Evolutionary conservation across 2,888 invertebrate genomes (phyloP).

Genomic region (Drosophila tanythrix): DNA sequence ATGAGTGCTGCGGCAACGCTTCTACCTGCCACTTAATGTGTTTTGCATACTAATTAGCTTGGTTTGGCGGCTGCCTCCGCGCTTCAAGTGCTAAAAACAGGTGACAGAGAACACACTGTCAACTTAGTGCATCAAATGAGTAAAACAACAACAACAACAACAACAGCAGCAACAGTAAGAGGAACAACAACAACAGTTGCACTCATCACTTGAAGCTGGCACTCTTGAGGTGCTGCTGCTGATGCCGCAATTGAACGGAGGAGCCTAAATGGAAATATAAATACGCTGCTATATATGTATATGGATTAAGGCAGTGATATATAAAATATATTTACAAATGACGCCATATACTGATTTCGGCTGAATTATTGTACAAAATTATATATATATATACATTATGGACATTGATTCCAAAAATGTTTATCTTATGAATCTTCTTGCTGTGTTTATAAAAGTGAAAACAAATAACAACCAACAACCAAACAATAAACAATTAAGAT

Average conservation of each 20-base stretch:
- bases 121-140: slow-evolving; percentile 58
- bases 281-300: slow-evolving; percentile 35
- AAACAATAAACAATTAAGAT: background rate
- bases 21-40: slow-evolving; percentile 73
- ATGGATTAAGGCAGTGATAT: background rate
- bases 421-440: background rate
- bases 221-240: slow-evolving; percentile 53
- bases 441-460: background rate
- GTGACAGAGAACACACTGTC: slow-evolving; percentile 63
- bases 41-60: slow-evolving; percentile 78
- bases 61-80: slow-evolving; percentile 68
- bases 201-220: slow-evolving; percentile 54
- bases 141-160: slow-evolving; percentile 28
- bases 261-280: slow-evolving; percentile 2
- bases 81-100: slow-evolving; percentile 70
- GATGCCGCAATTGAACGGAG: slow-evolving; percentile 15
- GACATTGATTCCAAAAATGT: background rate
- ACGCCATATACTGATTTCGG: background rate
- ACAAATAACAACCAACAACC: background rate
- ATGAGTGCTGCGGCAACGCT: slow-evolving; percentile 67
- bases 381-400: too few relatives aligned
- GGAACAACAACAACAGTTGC: slow-evolving; percentile 43
- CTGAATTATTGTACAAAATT: background rate
- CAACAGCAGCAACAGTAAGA: slow-evolving; percentile 15
- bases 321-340: background rate